These are phyloP conservation scores for Acropternis orthonyx DNA, from an alignment of 2,797 vertebrate genomes.

Conservation along the genomic window DNA sequence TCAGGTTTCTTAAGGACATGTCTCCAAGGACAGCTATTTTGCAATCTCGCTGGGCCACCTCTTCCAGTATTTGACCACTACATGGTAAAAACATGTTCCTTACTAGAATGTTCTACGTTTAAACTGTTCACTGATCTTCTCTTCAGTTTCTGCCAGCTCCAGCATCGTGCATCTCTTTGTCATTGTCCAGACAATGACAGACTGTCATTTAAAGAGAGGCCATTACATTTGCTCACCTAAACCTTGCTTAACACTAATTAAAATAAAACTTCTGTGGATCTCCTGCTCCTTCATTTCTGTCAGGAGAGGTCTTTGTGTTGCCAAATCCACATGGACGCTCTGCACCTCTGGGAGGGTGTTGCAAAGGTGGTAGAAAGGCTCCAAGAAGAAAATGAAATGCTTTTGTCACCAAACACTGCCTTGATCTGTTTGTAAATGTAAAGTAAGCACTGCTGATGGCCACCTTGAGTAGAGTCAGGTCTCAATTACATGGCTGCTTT, in stretches of 20 bases:
- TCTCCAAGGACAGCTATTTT: neutral
- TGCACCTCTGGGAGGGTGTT: rapidly evolving
- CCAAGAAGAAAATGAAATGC: neutral
- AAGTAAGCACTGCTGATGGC: neutral
- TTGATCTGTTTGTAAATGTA: neutral
- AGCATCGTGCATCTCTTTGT: neutral
- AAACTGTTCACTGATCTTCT: neutral
- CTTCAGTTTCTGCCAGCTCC: neutral
- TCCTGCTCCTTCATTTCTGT: neutral
- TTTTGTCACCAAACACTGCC: neutral
- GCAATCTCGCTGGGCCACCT: neutral
- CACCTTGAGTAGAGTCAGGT: neutral
- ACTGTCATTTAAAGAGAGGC: neutral
- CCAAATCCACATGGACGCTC: neutral
- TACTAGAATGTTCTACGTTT: neutral
- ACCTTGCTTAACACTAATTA: neutral
- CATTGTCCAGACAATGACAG: neutral
- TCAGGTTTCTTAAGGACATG: neutral
- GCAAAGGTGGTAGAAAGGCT: neutral
- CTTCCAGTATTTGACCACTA: neutral
- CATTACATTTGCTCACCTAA: neutral
- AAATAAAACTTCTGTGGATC: neutral
- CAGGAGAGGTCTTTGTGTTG: neutral
- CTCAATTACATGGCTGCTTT: neutral
- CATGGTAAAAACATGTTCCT: neutral